Percentiles rank a stretch among this genome's conserved stretches.
phyloP scores from a whole-genome alignment of 2,797 vertebrate species.

The Atherinosoma microstoma region DNA sequence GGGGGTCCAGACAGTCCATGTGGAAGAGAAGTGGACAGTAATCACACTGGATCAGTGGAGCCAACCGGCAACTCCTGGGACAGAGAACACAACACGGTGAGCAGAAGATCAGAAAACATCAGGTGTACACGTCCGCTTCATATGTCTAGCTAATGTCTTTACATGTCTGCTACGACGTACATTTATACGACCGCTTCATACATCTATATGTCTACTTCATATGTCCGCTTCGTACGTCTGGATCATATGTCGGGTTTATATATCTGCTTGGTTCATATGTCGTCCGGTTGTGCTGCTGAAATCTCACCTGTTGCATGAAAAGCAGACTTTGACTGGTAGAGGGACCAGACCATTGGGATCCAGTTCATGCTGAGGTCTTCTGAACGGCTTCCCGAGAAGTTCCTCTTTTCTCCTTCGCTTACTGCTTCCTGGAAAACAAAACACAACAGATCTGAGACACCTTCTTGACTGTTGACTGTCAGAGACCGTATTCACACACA shows the following conservation, averaged over 20 bases:
- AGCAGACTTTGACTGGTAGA: constrained; percentile 96
- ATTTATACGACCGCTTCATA: too few species aligned
- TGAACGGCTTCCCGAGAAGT: constrained; percentile 92
- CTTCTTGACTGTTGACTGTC: not conserved
- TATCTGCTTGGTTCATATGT: too few species aligned
- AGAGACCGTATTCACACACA: not conserved
- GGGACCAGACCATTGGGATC: constrained; percentile 95
- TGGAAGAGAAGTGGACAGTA: constrained; percentile 98
- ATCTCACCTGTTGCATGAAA: constrained; percentile 92
- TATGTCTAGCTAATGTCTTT: not conserved
- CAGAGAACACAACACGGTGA: constrained; percentile 19
- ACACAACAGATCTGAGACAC: not conserved
- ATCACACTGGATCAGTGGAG: constrained; percentile 97
- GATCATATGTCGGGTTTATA: too few species aligned
- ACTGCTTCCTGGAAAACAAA: constrained; percentile 89
- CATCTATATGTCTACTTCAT: too few species aligned
- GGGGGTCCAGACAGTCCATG: constrained; percentile 99
- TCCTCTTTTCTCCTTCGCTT: constrained; percentile 96
- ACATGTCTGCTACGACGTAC: too few species aligned
- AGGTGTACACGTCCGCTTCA: not conserved
- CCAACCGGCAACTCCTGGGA: constrained; percentile 94
- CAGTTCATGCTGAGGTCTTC: constrained; percentile 94
- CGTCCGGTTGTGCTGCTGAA: not conserved
- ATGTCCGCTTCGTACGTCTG: too few species aligned
- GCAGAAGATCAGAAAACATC: not conserved